Percentiles rank a stretch among this genome's conserved stretches.
Evolutionary conservation across 2,113 vertebrate species (phyloP).

Genomic region (Octodon degus): DNA sequence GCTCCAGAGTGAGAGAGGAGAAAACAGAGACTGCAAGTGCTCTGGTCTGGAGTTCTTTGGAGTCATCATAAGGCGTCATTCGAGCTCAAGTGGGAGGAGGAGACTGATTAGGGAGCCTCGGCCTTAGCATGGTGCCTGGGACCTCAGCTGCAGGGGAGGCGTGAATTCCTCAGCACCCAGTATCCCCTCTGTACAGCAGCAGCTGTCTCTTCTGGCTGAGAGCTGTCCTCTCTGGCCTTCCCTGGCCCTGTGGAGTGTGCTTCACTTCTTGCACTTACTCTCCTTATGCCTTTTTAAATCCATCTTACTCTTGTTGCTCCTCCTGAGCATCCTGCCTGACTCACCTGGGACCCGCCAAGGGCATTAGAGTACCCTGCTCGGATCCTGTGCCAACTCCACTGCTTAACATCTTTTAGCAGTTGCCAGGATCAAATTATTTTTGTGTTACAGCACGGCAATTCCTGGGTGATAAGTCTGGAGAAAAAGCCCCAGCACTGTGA

Average conservation of each 20-base stretch:
- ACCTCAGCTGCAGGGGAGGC: background rate
- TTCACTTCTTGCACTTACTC: background rate
- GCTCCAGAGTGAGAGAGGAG: background rate
- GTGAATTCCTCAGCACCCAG: background rate
- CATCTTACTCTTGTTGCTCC: background rate
- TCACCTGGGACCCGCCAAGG: background rate
- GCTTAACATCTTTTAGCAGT: fast-evolving
- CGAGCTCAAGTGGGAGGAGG: background rate
- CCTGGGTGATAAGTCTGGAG: background rate
- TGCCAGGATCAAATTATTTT: background rate
- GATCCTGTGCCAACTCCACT: background rate
- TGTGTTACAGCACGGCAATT: fast-evolving
- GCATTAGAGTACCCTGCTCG: background rate
- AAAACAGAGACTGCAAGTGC: background rate
- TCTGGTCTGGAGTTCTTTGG: background rate
- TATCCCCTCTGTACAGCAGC: background rate
- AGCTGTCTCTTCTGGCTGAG: background rate
- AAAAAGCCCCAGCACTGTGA: background rate
- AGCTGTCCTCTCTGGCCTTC: background rate
- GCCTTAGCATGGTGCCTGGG: background rate
- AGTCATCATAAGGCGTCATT: background rate
- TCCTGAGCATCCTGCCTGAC: background rate
- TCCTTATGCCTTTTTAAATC: background rate
- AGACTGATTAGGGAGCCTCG: background rate
- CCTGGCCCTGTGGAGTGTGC: background rate